A percentile compares a stretch with the other conserved stretches of the same genome.
Conservation (phyloP, 1,140 invertebrate species). For the Popillia japonica region DNA sequence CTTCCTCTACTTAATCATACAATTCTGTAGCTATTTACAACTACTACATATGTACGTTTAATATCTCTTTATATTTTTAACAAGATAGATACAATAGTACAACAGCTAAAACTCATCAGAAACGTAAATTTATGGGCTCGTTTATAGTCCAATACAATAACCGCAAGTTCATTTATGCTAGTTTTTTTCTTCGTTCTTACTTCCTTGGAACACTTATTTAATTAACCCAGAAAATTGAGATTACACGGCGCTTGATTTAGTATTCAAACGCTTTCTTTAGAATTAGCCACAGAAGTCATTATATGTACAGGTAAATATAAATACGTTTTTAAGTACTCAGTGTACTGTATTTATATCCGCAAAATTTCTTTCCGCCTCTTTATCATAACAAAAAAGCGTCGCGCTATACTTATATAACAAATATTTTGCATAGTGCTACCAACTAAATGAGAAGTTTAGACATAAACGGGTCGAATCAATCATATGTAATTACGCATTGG, state of each 20-base stretch:
- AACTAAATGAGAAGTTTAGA: not conserved
- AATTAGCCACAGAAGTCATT: slow-evolving; percentile 4
- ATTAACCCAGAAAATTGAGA: slow-evolving; percentile 1
- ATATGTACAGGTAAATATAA: not conserved
- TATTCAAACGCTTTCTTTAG: slow-evolving; percentile 18
- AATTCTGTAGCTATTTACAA: not conserved
- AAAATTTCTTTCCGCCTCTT: slow-evolving; percentile 3
- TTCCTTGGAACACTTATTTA: slow-evolving; percentile 11
- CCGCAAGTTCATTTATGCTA: not conserved
- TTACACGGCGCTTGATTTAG: slow-evolving; percentile 14
- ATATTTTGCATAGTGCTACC: not conserved
- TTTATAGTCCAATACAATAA: slow-evolving; percentile 11
- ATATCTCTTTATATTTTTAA: not conserved
- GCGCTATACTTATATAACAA: not conserved
- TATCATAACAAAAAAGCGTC: not conserved
- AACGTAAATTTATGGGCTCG: not conserved
- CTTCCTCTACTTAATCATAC: not conserved
- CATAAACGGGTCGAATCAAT: not conserved
- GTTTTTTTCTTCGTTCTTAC: not conserved
- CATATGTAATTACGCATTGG: not conserved
- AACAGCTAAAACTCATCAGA: not conserved
- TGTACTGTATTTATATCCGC: not conserved
- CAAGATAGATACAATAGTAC: not conserved
- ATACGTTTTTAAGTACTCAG: not conserved
- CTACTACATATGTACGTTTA: not conserved